Evolutionary conservation across 2,888 invertebrate species (phyloP).

Genomic region (Clistopyga incitator): DNA sequence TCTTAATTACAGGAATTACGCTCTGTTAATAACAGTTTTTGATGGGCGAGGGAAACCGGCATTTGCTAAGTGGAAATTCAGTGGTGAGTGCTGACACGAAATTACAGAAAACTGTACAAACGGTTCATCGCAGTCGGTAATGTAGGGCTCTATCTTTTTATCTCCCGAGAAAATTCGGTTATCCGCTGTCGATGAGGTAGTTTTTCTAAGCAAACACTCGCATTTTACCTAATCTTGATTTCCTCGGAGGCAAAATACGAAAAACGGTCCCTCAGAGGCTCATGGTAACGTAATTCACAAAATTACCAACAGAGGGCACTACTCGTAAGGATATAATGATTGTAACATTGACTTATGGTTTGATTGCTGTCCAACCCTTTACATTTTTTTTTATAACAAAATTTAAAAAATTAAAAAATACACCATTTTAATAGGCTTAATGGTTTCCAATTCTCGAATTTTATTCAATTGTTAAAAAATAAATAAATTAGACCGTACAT

Average conservation of each 20-base stretch:
- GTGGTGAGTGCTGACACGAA: not conserved
- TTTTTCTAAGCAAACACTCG: not conserved
- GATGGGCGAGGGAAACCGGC: conserved; percentile 5
- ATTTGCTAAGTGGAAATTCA: not conserved
- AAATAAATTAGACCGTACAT: no score
- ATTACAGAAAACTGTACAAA: not conserved
- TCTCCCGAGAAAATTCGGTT: not conserved
- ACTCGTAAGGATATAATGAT: no score
- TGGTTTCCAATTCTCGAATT: no score
- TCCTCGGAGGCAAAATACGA: not conserved
- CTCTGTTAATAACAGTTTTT: conserved; percentile 12
- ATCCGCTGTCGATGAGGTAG: conserved; percentile 44
- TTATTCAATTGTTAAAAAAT: no score
- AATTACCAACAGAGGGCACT: conserved; percentile 21
- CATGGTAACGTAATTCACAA: not conserved
- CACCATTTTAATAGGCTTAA: no score
- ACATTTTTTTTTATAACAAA: no score
- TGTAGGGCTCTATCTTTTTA: not conserved
- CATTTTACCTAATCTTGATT: conserved; percentile 5
- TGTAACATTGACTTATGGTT: no score
- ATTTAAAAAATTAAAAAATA: no score
- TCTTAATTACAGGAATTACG: conserved; percentile 12
- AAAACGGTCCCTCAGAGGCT: not conserved
- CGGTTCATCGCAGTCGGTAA: conserved; percentile 34
- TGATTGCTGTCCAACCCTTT: no score